These are phyloP conservation scores for Cryptosula pallasiana DNA, from an alignment of 2,888 invertebrate genomes.

Conservation along the genomic window DNA sequence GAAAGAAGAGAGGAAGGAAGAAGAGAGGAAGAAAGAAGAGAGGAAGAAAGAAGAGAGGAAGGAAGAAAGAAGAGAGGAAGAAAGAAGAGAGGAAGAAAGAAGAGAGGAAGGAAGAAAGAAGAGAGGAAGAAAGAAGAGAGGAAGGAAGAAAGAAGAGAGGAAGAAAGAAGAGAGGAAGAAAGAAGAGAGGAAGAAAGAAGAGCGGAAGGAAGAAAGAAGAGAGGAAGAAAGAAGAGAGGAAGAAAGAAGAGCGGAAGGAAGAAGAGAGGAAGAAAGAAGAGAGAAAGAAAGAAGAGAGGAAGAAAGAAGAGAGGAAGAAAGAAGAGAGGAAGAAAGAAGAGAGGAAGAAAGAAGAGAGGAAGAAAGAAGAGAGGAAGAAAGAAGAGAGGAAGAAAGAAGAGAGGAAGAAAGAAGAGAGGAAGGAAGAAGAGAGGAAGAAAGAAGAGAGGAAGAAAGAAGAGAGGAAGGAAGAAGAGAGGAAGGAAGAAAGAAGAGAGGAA, in stretches of 20 bases:
- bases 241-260: not conserved
- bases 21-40: not conserved
- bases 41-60: not conserved
- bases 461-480: not conserved
- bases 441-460: too few species aligned
- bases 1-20: not conserved
- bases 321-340: too few species aligned
- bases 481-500: constrained; percentile 2
- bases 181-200: not conserved
- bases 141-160: not conserved
- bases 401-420: too few species aligned
- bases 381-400: not conserved
- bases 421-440: not conserved
- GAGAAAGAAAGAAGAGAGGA: not conserved
- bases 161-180: not conserved
- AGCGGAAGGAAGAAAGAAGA: not conserved
- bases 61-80: not conserved
- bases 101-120: not conserved
- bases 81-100: not conserved
- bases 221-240: not conserved
- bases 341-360: too few species aligned
- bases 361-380: not conserved
- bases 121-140: not conserved
- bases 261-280: not conserved
- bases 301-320: not conserved